Percentiles rank a stretch among this genome's conserved stretches.
Conservation (phyloP, 2,888 invertebrate genomes). For the Sturmia bella region DNA sequence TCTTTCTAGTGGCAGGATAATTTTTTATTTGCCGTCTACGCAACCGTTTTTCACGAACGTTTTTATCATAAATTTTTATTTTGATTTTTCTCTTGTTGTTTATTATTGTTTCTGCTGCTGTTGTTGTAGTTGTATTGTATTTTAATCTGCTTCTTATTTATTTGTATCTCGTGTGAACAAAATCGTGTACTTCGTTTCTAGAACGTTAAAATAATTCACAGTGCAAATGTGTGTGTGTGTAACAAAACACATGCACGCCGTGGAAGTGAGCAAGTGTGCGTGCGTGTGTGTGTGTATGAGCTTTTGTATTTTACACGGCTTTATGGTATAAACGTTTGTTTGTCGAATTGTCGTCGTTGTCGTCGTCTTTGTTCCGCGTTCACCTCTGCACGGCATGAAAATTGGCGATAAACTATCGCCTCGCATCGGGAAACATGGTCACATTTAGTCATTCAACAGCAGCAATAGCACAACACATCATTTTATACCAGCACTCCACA, state of each 20-base stretch:
- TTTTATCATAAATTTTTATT: slow-evolving; percentile 70
- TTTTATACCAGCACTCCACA: slow-evolving; percentile 61
- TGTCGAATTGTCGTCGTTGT: slow-evolving; percentile 61
- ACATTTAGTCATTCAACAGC: slow-evolving; percentile 72
- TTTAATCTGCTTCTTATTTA: slow-evolving; percentile 59
- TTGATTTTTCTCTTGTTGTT: slow-evolving; percentile 24
- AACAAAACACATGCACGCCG: slow-evolving; percentile 9
- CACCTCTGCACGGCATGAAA: slow-evolving; percentile 82
- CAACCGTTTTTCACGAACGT: slow-evolving; percentile 71
- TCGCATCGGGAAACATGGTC: slow-evolving; percentile 81
- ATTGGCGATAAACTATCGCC: slow-evolving; percentile 82
- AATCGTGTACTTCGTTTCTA: slow-evolving; percentile 64
- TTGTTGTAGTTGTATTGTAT: slow-evolving; percentile 61
- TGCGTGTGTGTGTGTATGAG: slow-evolving; percentile 14
- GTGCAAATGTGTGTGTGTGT: slow-evolving; percentile 1
- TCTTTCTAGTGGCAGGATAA: slow-evolving; percentile 56
- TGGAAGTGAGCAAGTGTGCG: not conserved
- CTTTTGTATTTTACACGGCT: slow-evolving; percentile 22
- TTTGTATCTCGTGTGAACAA: slow-evolving; percentile 67
- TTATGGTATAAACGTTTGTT: slow-evolving; percentile 58
- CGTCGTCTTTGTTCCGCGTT: slow-evolving; percentile 80
- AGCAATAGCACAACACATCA: slow-evolving; percentile 68
- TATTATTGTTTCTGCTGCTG: slow-evolving; percentile 43
- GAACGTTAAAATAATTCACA: slow-evolving; percentile 37
- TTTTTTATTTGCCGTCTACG: slow-evolving; percentile 63